Evolutionary conservation across 2,888 invertebrate species (phyloP).

Genomic region (Tetranychus piercei): DNA sequence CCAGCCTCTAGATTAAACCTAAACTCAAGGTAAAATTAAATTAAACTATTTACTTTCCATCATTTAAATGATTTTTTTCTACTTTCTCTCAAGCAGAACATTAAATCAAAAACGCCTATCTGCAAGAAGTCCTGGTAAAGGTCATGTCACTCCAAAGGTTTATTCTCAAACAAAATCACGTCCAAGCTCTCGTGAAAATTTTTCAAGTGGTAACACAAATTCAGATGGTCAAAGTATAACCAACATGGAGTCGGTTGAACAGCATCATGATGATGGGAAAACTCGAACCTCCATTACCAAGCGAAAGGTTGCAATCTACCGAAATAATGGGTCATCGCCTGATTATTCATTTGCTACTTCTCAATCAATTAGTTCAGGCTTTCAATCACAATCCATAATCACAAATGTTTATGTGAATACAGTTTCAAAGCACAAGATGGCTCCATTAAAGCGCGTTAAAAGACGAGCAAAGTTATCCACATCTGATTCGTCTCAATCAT

Average conservation of each 20-base stretch:
- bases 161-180: not conserved
- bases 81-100: not conserved
- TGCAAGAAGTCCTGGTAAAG: not conserved
- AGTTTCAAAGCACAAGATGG: not conserved
- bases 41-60: not conserved
- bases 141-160: not conserved
- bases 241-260: not conserved
- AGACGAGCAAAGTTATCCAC: not conserved
- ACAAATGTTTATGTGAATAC: constrained; percentile 22
- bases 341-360: not conserved
- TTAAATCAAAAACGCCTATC: not conserved
- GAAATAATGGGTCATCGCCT: not conserved
- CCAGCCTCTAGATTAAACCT: constrained; percentile 42
- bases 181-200: not conserved
- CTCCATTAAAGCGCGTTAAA: not conserved
- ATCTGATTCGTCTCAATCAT: not conserved
- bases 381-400: constrained; percentile 20
- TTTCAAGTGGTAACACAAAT: not conserved
- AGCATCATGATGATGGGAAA: not conserved
- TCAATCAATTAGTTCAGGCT: not conserved
- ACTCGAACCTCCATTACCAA: not conserved
- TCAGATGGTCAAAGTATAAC: not conserved
- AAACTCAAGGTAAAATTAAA: not conserved
- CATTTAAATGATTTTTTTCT: not conserved
- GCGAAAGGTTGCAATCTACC: not conserved